Evolutionary conservation across 2,113 vertebrate species (phyloP), one percentile per base, ranked within the genome.

Genomic region (Anser cygnoides): DNA sequence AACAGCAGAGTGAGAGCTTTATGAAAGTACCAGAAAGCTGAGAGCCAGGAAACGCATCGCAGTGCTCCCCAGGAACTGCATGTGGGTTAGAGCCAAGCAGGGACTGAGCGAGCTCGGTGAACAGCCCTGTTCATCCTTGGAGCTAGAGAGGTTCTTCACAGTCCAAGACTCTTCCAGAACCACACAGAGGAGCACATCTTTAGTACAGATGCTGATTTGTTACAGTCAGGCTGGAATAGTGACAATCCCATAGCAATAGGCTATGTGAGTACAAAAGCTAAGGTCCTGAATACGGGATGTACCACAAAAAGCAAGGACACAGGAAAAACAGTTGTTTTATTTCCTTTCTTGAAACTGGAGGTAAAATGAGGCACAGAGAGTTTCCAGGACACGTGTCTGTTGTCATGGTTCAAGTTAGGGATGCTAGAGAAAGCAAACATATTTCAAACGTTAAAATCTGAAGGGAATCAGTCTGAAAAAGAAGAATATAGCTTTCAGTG

Each of bases 161-260:
- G 41, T 1, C 39, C 71, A 4, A 4, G 17, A 4, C 11, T 68
- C 18, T 46, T 70, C 57, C 43, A 9, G 1, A 33, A 16, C 10
- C 49, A 5, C 0, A 2, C 0, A 22, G 31, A 61, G 22, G 2
- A 78, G 13, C n/a, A 20, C 2, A 19, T 15, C 49, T 43, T 59
- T 3, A 29, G 46, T 9, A n/a, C 54, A 46, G 52, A 3, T 23
- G 5, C 6, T 4, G 19, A 31, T 79, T 66, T 61, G 52, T 17
- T 19, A 73, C 9, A 26, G 11, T 25, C 44, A 31, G 37, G 57
- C 14, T 20, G n/a, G 26, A 75, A 90, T 88, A 44, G 67, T 0
- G 2, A 15, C 44, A 39, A 74, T 20, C 29, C 43, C 1, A 0
- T 1, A 43, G 17, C 5, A 4, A 13, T 9, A 28, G 44, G 29